Conservation (phyloP, 2,113 vertebrate species). For the Oceanites oceanicus region DNA sequence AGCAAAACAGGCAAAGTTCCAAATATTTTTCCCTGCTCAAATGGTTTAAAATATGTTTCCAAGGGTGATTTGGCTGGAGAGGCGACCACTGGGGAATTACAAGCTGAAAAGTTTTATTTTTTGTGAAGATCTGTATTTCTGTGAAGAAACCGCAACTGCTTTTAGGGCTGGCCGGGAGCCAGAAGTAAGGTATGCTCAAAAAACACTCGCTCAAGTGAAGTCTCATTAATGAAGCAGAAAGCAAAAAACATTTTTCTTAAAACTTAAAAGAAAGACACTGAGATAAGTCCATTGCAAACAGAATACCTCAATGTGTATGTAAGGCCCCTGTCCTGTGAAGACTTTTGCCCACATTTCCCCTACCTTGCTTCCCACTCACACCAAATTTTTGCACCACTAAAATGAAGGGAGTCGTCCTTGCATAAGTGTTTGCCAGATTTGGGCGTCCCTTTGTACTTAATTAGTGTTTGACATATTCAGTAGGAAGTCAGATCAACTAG, state of each 20-base stretch:
- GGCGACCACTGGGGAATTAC: conserved; percentile 47
- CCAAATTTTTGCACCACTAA: background rate
- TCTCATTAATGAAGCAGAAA: conserved; percentile 35
- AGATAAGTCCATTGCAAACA: background rate
- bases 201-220: background rate
- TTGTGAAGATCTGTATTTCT: conserved; percentile 59
- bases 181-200: conserved; percentile 25
- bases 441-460: background rate
- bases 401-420: background rate
- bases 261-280: background rate
- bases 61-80: conserved; percentile 72
- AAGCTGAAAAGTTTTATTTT: conserved; percentile 64
- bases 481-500: background rate
- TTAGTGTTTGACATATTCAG: background rate
- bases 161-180: conserved; percentile 20
- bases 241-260: background rate
- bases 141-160: conserved; percentile 48
- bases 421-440: accelerated
- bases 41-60: conserved; percentile 74
- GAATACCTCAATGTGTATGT: background rate
- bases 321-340: background rate
- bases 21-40: conserved; percentile 72
- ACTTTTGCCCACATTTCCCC: background rate
- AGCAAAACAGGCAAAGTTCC: conserved; percentile 74
- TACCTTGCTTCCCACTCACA: background rate